A percentile compares a stretch with the other conserved stretches of the same genome.
These are phyloP conservation scores for Ceyx erithaca DNA, from an alignment of 2,797 vertebrate genomes.

Conservation along the genomic window DNA sequence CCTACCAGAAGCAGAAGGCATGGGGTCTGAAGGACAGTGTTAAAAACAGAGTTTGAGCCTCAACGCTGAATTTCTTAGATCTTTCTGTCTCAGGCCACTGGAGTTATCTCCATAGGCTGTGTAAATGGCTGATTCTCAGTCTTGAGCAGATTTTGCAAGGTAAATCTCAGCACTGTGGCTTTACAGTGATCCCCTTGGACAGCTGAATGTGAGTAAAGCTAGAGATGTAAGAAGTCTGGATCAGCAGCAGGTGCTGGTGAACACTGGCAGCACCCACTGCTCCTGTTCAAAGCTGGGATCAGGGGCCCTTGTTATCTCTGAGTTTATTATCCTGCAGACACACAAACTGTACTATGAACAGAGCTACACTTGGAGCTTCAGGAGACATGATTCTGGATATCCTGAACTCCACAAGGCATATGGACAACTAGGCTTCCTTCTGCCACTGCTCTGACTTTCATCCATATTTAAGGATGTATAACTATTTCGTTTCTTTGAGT, in stretches of 20 bases:
- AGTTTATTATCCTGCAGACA: slow-evolving; percentile 25
- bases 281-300: slow-evolving; percentile 54
- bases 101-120: slow-evolving; percentile 2
- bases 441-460: background rate
- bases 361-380: background rate
- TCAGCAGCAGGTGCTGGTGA: slow-evolving; percentile 38
- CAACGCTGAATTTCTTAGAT: slow-evolving; percentile 3
- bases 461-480: background rate
- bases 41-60: background rate
- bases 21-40: background rate
- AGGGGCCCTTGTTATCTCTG: slow-evolving; percentile 47
- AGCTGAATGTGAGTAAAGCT: slow-evolving; percentile 50
- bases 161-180: slow-evolving; percentile 57
- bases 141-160: slow-evolving; percentile 63
- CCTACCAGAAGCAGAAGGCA: slow-evolving; percentile 2
- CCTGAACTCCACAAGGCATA: background rate
- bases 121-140: background rate
- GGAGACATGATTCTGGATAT: background rate
- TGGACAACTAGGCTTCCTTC: background rate
- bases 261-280: background rate
- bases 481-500: background rate
- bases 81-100: slow-evolving; percentile 7
- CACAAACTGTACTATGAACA: background rate
- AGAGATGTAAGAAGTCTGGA: slow-evolving; percentile 61
- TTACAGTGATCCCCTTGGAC: slow-evolving; percentile 69